phyloP scores from a whole-genome alignment of 1,140 invertebrate genomes.

The Drusus annulatus region DNA sequence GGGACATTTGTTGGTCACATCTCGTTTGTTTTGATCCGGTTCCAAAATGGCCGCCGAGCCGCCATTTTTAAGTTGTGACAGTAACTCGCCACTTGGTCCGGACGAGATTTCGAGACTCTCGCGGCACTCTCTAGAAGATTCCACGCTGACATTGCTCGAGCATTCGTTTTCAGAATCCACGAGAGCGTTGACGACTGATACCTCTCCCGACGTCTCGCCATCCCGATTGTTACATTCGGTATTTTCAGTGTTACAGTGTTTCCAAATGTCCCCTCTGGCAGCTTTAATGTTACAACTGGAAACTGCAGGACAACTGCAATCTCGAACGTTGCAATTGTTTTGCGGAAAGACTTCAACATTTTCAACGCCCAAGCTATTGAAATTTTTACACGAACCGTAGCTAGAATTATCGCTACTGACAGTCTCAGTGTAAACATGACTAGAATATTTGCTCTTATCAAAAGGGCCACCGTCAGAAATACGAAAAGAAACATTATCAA shows the following conservation, averaged over 20 bases:
- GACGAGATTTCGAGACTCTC: neutral
- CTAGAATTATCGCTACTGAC: neutral
- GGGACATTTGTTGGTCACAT: neutral
- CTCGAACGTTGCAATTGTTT: neutral
- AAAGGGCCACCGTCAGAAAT: neutral
- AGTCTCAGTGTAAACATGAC: neutral
- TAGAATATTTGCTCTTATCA: neutral
- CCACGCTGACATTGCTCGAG: constrained; percentile 22
- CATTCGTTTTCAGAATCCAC: constrained; percentile 10
- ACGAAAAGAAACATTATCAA: neutral
- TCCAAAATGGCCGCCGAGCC: neutral
- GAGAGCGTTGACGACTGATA: neutral
- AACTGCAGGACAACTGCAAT: neutral
- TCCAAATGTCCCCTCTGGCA: neutral
- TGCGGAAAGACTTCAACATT: neutral
- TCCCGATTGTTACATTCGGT: neutral
- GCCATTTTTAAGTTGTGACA: too few relatives aligned
- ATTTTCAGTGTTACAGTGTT: neutral
- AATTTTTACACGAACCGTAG: too few relatives aligned
- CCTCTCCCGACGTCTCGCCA: neutral
- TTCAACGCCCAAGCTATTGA: too few relatives aligned
- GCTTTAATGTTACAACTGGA: too few relatives aligned
- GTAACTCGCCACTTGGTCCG: neutral
- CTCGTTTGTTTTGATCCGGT: neutral
- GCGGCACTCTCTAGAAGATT: constrained; percentile 31